phyloP scores from a whole-genome alignment of 1,140 invertebrate species.

The Lordiphosa clarofinis region DNA sequence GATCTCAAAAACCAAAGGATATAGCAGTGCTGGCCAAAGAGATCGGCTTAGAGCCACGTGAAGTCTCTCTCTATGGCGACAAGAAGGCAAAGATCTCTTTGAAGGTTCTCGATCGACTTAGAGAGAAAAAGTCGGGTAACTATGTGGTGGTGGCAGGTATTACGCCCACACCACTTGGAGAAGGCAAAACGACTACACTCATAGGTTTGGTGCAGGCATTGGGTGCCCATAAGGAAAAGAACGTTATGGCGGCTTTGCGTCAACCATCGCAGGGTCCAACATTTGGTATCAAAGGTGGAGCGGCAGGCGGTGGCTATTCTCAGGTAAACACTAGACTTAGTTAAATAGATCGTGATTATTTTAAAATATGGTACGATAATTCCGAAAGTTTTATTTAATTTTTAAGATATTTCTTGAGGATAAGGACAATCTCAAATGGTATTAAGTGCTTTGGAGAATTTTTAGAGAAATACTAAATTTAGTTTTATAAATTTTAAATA shows the following conservation, averaged over 20 bases:
- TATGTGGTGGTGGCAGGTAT: slow-evolving; percentile 98
- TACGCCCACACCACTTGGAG: slow-evolving; percentile 97
- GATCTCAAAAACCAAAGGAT: slow-evolving; percentile 92
- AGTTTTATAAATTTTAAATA: no score
- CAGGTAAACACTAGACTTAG: slow-evolving; percentile 81
- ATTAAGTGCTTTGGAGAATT: no score
- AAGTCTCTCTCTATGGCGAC: slow-evolving; percentile 94
- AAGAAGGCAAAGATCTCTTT: slow-evolving; percentile 98
- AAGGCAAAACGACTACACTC: slow-evolving; percentile 98
- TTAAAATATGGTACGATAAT: no score
- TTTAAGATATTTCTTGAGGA: no score
- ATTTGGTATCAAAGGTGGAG: slow-evolving; percentile 93
- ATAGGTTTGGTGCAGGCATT: slow-evolving; percentile 97
- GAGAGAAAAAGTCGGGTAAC: slow-evolving; percentile 88
- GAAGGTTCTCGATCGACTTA: slow-evolving; percentile 88
- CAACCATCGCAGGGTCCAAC: slow-evolving; percentile 99
- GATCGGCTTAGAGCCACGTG: slow-evolving; percentile 89
- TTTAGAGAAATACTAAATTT: no score
- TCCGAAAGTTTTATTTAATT: no score
- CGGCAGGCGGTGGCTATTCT: slow-evolving; percentile 72
- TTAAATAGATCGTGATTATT: no score
- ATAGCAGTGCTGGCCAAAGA: slow-evolving; percentile 89
- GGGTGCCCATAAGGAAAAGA: slow-evolving; percentile 89
- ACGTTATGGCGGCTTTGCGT: slow-evolving; percentile 96
- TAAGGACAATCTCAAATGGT: no score